phyloP scores from a whole-genome alignment of 2,113 vertebrate species.

The Microcebus murinus region DNA sequence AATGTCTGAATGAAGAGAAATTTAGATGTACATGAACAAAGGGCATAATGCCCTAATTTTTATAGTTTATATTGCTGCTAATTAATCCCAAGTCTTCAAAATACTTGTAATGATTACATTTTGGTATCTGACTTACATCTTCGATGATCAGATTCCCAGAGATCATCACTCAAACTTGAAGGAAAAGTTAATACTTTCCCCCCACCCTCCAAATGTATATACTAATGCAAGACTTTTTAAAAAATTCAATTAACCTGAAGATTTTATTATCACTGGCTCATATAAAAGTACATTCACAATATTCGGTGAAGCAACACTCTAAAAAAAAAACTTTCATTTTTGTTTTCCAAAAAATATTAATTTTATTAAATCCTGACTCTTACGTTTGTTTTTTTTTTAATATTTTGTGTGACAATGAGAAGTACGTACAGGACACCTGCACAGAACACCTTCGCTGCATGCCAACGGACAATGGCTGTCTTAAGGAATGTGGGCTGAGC shows the following conservation, averaged over 20 bases:
- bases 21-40: neutral
- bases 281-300: neutral
- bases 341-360: neutral
- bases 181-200: neutral
- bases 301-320: neutral
- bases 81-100: slow-evolving; percentile 19
- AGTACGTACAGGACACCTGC: too few relatives aligned
- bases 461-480: neutral
- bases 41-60: neutral
- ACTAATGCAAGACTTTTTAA: neutral
- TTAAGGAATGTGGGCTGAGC: neutral
- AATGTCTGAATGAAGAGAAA: neutral
- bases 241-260: neutral
- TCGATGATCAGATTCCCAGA: neutral
- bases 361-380: neutral
- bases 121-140: neutral
- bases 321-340: neutral
- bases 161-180: neutral
- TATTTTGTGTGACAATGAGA: neutral
- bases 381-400: neutral
- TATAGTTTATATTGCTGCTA: neutral
- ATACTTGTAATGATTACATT: neutral
- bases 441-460: neutral
- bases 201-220: neutral
- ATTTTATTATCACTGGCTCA: neutral